These are phyloP conservation scores for Neostethus bicornis DNA, from an alignment of 2,797 vertebrate species.

Conservation along the genomic window DNA sequence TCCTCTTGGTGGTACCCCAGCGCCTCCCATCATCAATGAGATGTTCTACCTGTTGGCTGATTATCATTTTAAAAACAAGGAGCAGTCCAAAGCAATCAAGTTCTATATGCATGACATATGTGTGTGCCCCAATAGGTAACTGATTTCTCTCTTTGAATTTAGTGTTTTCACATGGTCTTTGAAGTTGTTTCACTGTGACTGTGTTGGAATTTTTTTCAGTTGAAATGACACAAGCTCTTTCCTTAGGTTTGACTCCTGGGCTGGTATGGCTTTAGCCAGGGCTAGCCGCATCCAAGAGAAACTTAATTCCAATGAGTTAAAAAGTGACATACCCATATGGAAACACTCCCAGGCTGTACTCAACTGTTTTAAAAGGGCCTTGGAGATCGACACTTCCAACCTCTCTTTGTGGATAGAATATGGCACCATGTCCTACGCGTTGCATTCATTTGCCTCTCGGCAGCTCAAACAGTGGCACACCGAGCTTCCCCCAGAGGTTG, in stretches of 20 bases:
- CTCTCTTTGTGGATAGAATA: slow-evolving; percentile 98
- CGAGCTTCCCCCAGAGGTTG: slow-evolving; percentile 87
- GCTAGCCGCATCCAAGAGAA: slow-evolving; percentile 98
- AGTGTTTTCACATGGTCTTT: background rate
- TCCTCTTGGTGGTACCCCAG: slow-evolving; percentile 87
- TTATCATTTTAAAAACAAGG: slow-evolving; percentile 99
- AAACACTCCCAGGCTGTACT: slow-evolving; percentile 92
- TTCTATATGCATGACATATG: slow-evolving; percentile 99
- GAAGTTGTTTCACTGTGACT: background rate
- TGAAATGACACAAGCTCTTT: background rate
- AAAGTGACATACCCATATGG: slow-evolving; percentile 95
- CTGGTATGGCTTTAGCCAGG: slow-evolving; percentile 96
- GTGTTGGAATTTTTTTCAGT: background rate
- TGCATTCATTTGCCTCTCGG: slow-evolving; percentile 95
- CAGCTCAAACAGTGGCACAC: slow-evolving; percentile 94
- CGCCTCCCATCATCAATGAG: slow-evolving; percentile 89
- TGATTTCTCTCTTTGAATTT: background rate
- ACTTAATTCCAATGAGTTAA: slow-evolving; percentile 96
- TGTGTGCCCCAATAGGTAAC: slow-evolving; percentile 92
- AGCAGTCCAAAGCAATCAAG: slow-evolving; percentile 97
- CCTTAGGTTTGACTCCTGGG: slow-evolving; percentile 96
- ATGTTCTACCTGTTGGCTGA: slow-evolving; percentile 96
- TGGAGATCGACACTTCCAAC: slow-evolving; percentile 94
- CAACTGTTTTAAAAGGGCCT: slow-evolving; percentile 92
- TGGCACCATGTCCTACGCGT: slow-evolving; percentile 92